Conservation (phyloP, 1,140 invertebrate genomes). For the Diorhabda carinulata region DNA sequence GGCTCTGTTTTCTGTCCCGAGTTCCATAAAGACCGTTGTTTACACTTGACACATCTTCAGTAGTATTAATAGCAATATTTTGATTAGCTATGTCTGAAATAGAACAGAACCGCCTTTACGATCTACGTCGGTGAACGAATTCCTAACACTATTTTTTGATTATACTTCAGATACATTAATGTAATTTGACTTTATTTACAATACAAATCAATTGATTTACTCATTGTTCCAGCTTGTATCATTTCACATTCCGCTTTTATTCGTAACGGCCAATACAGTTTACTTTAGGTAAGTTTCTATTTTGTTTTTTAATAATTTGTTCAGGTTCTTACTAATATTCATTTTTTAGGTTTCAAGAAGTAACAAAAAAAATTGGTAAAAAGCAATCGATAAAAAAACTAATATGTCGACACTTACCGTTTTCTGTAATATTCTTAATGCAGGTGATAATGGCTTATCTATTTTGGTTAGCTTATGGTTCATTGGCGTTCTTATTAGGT, state of each 20-base stretch:
- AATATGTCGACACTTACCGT: conserved; percentile 51
- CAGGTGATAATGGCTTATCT: conserved; percentile 72
- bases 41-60: too few relatives aligned
- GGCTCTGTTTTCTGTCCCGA: too few relatives aligned
- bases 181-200: neutral
- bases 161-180: too few relatives aligned
- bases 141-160: too few relatives aligned
- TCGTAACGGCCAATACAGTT: conserved; percentile 56
- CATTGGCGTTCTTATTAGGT: conserved; percentile 70
- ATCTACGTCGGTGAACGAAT: too few relatives aligned
- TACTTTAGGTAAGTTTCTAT: conserved; percentile 46
- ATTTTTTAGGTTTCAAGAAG: conserved; percentile 43
- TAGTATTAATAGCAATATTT: too few relatives aligned
- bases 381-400: conserved; percentile 34
- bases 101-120: too few relatives aligned
- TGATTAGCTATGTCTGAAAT: too few relatives aligned
- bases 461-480: conserved; percentile 80
- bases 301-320: neutral
- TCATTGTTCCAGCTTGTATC: conserved; percentile 45
- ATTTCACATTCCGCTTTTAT: conserved; percentile 58
- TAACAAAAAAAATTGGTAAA: conserved; percentile 44
- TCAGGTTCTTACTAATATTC: neutral
- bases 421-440: conserved; percentile 58
- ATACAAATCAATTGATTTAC: conserved; percentile 1
- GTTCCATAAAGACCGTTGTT: too few relatives aligned